Evolutionary conservation across 2,113 vertebrate genomes (phyloP).

Genomic region (Elephantulus edwardii): DNA sequence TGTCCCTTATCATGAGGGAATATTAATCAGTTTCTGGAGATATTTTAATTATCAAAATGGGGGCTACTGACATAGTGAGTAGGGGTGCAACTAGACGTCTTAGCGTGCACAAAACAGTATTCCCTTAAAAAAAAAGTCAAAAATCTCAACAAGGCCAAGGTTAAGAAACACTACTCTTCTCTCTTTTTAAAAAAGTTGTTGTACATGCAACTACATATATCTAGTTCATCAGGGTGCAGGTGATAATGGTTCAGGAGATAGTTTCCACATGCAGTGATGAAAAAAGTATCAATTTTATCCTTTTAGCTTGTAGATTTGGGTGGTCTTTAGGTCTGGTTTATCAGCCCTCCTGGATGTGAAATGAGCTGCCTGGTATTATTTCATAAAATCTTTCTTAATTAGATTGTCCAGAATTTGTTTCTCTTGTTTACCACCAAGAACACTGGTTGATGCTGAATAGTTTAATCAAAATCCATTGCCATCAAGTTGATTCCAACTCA

Average conservation of each 20-base stretch:
- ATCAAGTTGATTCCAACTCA: too few species aligned
- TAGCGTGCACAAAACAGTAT: neutral
- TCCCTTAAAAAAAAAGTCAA: neutral
- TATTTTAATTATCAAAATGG: neutral
- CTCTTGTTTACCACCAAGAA: too few species aligned
- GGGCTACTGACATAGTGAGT: neutral
- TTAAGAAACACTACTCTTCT: neutral
- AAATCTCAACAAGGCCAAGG: neutral
- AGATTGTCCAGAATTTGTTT: neutral
- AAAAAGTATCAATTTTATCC: neutral
- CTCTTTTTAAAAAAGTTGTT: neutral
- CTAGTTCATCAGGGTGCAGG: too few species aligned
- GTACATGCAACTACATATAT: neutral
- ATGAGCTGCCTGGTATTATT: neutral
- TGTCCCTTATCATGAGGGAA: neutral
- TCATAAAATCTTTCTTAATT: neutral
- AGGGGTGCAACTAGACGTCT: neutral
- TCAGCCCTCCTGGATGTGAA: neutral
- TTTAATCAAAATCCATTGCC: too few species aligned
- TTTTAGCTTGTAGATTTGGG: neutral
- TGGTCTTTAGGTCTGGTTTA: neutral
- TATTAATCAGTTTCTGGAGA: neutral
- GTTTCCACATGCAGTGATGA: neutral
- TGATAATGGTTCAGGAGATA: neutral
- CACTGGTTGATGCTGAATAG: too few species aligned